Base-by-base conservation (phyloP, 1,140 invertebrate species). In the Aethina tumida region DNA sequence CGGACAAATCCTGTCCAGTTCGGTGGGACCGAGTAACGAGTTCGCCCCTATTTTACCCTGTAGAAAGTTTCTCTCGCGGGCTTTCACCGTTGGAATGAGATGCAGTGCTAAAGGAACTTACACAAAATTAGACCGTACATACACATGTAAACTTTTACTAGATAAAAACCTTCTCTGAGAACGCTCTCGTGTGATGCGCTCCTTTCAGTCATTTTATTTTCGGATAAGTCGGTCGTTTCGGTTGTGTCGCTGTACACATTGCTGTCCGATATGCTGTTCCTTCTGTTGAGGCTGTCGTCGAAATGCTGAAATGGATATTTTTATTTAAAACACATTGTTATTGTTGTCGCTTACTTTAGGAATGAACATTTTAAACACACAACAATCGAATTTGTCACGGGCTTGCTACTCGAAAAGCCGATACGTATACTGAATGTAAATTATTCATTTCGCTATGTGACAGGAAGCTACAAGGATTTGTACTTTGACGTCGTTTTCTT, bases 1-100 rank as follows among this genome's bases (percentile, higher is more conserved):
- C 4, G 88, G 87, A 52, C 96, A 77, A 15, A 87, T 81, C 58
- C 85, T 78, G 47, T 88, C 79, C 25, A 97, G 66, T 57, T 95
- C 90, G 16, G 75, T 72, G 5, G 79, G 68, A 6, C 90, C 88
- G 2, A 95, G 62, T 9, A 95, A 57, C 12, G 84, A 84, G 53
- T 81, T 78, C 4, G 79, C 76, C 19, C 81, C 81, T 32, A 86
- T 68, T 50, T 81, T 69, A 29, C 83, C 82, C 62, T 84, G 81
- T 7, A 88, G 65, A 63, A 75, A 88, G 57, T 86, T 88, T 49
- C 84, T 76, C 65, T 84, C 79, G 49, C 80, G 66, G 35, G 81
- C 83, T 59, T 84, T 81, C 28, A 79, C 73, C 2, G 80, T 79
- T 10, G 84, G 83, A 53, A 86, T 84, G 36, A 85, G 68, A 63